These are phyloP conservation scores for Drosophila anomalata DNA, from an alignment of 2,888 invertebrate genomes.

Conservation along the genomic window DNA sequence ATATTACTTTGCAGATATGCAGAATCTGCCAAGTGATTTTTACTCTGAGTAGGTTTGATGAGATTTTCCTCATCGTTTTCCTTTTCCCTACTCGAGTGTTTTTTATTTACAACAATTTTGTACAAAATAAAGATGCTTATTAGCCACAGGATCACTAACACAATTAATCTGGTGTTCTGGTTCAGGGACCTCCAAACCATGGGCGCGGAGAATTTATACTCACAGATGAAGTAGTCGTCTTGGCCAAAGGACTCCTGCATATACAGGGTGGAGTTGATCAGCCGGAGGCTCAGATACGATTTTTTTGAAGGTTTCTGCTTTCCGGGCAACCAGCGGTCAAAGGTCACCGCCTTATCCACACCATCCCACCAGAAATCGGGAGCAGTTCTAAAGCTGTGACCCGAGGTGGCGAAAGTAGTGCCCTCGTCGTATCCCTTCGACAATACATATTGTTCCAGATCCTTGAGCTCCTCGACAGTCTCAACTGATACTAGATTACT, in stretches of 20 bases:
- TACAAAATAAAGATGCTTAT: not conserved
- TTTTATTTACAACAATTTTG: not conserved
- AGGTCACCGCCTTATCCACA: conserved; percentile 1
- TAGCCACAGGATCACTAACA: not conserved
- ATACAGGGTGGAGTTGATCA: conserved; percentile 33
- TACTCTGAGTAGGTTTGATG: not conserved
- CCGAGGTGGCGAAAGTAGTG: conserved; percentile 52
- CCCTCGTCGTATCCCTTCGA: conserved; percentile 48
- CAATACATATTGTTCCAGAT: conserved; percentile 23
- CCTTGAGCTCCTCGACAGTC: conserved; percentile 13
- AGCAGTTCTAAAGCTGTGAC: conserved; percentile 25
- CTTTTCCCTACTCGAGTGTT: not conserved
- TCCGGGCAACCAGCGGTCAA: conserved; percentile 42
- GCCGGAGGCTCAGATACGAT: conserved; percentile 39
- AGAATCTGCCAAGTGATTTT: not conserved
- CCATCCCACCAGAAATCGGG: conserved; percentile 42
- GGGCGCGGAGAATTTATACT: conserved; percentile 2
- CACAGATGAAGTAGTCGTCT: conserved; percentile 55
- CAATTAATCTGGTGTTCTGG: not conserved
- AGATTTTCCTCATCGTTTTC: not conserved
- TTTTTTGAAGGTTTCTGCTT: not conserved
- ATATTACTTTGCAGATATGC: not conserved
- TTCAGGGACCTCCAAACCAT: not conserved
- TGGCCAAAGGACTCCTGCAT: conserved; percentile 38
- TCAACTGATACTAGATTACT: conserved; percentile 47